phyloP scores from a whole-genome alignment of 2,113 vertebrate species.

The Eulemur macaco region DNA sequence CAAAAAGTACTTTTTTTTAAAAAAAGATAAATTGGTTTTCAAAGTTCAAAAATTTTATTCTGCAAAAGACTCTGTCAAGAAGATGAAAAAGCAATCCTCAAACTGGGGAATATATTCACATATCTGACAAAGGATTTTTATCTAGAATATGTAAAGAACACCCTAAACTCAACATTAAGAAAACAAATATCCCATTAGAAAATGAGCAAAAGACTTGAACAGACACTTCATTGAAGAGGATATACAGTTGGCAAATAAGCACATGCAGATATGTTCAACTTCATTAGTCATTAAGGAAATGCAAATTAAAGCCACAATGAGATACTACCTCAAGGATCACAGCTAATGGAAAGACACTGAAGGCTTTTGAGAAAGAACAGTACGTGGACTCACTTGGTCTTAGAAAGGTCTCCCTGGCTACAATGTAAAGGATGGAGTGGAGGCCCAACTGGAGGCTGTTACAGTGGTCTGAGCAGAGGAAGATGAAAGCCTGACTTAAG shows the following conservation, averaged over 20 bases:
- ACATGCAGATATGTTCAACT: neutral
- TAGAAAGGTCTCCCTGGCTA: neutral
- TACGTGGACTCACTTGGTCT: neutral
- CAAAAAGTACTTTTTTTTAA: neutral
- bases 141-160: neutral
- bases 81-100: neutral
- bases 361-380: conserved; percentile 22
- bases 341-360: neutral
- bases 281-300: neutral
- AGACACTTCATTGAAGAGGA: neutral
- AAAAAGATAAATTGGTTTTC: neutral
- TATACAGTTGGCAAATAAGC: neutral
- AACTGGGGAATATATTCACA: neutral
- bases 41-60: neutral
- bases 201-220: neutral
- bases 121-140: neutral
- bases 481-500: neutral
- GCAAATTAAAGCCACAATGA: neutral
- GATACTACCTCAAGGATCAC: neutral
- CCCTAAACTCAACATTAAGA: neutral
- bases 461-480: neutral
- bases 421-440: neutral
- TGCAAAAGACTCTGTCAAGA: neutral
- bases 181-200: neutral
- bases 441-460: neutral